A percentile compares a stretch with the other conserved stretches of the same genome.
phyloP scores from a whole-genome alignment of 2,888 invertebrate genomes.

The Chrysolina haemoptera region DNA sequence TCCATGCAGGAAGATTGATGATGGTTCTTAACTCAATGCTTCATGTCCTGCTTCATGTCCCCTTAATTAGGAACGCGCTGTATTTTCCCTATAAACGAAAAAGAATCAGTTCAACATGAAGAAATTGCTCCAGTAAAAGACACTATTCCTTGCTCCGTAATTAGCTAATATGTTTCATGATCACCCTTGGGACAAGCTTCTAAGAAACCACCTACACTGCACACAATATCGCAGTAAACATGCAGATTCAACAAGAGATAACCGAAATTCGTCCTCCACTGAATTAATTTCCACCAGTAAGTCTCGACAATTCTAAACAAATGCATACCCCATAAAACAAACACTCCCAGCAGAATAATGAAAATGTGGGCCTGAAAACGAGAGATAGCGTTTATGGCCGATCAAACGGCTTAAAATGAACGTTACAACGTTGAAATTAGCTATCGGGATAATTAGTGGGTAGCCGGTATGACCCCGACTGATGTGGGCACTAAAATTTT shows the following conservation, averaged over 20 bases:
- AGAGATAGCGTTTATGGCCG: constrained; percentile 45
- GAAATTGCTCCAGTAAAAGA: not conserved
- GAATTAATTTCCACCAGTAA: constrained; percentile 17
- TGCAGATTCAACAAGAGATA: constrained; percentile 13
- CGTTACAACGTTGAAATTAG: constrained; percentile 41
- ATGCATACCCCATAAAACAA: constrained; percentile 22
- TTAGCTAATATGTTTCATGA: not conserved
- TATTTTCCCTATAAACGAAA: no score
- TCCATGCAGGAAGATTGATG: no score
- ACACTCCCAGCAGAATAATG: constrained; percentile 34
- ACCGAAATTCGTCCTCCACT: constrained; percentile 3
- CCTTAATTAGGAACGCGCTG: no score
- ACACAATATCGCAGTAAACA: not conserved
- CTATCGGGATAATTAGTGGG: constrained; percentile 37
- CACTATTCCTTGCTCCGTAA: not conserved
- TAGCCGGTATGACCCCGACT: constrained; percentile 12
- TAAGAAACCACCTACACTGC: not conserved
- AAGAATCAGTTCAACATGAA: no score
- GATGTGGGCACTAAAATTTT: constrained; percentile 21
- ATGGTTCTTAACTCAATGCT: no score
- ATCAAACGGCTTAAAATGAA: constrained; percentile 37
- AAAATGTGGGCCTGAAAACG: constrained; percentile 41
- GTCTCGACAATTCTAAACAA: constrained; percentile 3
- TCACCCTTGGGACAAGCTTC: not conserved
- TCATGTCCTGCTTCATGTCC: no score